Evolutionary conservation across 2,888 invertebrate genomes (phyloP).

Genomic region (Drosophila macrothrix): DNA sequence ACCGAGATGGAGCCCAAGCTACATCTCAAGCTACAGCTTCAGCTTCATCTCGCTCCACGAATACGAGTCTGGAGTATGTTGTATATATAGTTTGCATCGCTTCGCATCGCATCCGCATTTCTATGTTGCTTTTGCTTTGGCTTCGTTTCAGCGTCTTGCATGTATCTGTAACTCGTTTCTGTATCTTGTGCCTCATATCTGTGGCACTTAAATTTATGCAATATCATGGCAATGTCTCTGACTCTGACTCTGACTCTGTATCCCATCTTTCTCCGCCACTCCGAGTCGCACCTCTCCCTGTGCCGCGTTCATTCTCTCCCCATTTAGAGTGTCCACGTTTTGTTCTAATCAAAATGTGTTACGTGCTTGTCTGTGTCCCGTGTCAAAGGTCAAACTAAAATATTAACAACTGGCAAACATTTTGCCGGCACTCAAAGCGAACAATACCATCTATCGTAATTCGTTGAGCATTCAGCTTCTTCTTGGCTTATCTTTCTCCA

Average conservation of each 20-base stretch:
- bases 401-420: conserved; percentile 38
- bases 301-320: conserved; percentile 1
- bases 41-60: conserved; percentile 33
- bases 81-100: conserved; percentile 55
- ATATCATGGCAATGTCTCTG: conserved; percentile 68
- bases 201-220: conserved; percentile 79
- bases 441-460: conserved; percentile 22
- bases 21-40: conserved; percentile 4
- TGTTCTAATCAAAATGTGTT: conserved; percentile 74
- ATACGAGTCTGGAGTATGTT: conserved; percentile 43
- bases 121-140: conserved; percentile 57
- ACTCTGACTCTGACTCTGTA: conserved; percentile 4
- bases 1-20: conserved; percentile 49
- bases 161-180: conserved; percentile 78
- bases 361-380: conserved; percentile 53
- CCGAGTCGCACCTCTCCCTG: not conserved
- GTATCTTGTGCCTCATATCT: conserved; percentile 75
- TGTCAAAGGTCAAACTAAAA: conserved; percentile 50
- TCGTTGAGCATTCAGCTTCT: conserved; percentile 15
- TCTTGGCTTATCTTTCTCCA: not conserved
- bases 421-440: conserved; percentile 7
- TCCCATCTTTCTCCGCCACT: not conserved
- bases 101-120: conserved; percentile 75
- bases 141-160: conserved; percentile 51
- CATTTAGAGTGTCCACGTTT: conserved; percentile 48